Percentiles rank a stretch among this genome's conserved stretches.
Conservation (phyloP, 2,113 vertebrate genomes). For the Bostrychus sinensis region DNA sequence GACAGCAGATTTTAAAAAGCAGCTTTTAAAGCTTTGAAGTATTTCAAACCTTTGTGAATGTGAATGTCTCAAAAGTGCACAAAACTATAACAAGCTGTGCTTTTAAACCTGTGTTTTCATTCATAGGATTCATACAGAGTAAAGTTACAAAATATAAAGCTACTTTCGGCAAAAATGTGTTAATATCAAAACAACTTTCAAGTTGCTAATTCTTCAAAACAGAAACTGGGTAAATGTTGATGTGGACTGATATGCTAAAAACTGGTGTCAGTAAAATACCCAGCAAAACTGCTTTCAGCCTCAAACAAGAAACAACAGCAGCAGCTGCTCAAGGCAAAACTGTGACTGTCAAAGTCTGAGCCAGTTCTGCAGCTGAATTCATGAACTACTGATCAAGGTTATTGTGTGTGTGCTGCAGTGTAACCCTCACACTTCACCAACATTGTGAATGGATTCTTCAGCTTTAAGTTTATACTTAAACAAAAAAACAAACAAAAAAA, state of each 20-base stretch:
- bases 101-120: too few relatives aligned
- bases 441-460: neutral
- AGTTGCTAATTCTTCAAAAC: too few relatives aligned
- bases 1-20: neutral
- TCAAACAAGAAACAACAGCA: neutral
- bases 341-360: neutral
- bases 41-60: neutral
- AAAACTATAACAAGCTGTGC: too few relatives aligned
- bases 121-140: neutral
- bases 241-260: too few relatives aligned
- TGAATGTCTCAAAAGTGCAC: too few relatives aligned
- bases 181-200: too few relatives aligned
- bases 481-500: conserved; percentile 25
- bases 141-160: neutral
- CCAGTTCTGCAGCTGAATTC: neutral
- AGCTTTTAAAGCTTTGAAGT: neutral
- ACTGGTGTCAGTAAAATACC: too few relatives aligned
- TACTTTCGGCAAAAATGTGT: neutral
- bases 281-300: neutral
- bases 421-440: neutral
- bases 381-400: neutral
- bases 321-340: neutral
- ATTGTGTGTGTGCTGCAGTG: neutral
- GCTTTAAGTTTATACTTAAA: conserved; percentile 8
- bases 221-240: too few relatives aligned